Conservation (phyloP, 2,888 invertebrate species). For the Iphiclides podalirius region DNA sequence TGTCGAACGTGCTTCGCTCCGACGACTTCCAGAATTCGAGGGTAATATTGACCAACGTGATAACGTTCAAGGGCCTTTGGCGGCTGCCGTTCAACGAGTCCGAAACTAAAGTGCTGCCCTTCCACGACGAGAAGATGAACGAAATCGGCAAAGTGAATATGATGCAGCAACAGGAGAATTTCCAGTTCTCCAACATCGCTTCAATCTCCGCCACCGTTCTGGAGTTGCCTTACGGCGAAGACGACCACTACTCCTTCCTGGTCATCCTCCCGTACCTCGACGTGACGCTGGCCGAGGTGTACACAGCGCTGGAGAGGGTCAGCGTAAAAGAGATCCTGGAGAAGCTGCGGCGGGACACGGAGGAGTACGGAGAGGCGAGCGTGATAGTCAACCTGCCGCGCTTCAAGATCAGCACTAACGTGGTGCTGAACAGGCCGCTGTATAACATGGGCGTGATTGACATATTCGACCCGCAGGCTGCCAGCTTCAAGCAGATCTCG, state of each 20-base stretch:
- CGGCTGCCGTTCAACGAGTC: conserved; percentile 79
- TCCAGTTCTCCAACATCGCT: conserved; percentile 76
- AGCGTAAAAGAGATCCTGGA: conserved; percentile 70
- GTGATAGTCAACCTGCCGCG: conserved; percentile 82
- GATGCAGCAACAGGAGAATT: conserved; percentile 83
- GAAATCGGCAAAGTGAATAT: conserved; percentile 81
- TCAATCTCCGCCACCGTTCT: conserved; percentile 79
- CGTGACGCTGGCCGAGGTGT: conserved; percentile 63
- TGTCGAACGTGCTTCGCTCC: conserved; percentile 55
- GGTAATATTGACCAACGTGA: conserved; percentile 83
- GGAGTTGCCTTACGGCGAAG: conserved; percentile 83
- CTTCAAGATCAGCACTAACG: conserved; percentile 80
- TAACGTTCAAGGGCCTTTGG: conserved; percentile 87
- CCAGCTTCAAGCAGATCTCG: conserved; percentile 78
- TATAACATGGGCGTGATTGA: conserved; percentile 83
- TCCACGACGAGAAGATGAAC: conserved; percentile 76
- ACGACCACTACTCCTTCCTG: conserved; percentile 78
- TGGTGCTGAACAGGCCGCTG: conserved; percentile 77
- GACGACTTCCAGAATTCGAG: conserved; percentile 77
- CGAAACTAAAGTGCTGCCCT: conserved; percentile 73
- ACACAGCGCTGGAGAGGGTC: conserved; percentile 63
- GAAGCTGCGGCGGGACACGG: conserved; percentile 62
- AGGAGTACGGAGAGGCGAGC: conserved; percentile 74
- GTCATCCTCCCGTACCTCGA: conserved; percentile 80
- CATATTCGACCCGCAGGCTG: conserved; percentile 77